Evolutionary conservation across 2,888 invertebrate genomes (phyloP).

Genomic region (Dinocampus coccinellae): DNA sequence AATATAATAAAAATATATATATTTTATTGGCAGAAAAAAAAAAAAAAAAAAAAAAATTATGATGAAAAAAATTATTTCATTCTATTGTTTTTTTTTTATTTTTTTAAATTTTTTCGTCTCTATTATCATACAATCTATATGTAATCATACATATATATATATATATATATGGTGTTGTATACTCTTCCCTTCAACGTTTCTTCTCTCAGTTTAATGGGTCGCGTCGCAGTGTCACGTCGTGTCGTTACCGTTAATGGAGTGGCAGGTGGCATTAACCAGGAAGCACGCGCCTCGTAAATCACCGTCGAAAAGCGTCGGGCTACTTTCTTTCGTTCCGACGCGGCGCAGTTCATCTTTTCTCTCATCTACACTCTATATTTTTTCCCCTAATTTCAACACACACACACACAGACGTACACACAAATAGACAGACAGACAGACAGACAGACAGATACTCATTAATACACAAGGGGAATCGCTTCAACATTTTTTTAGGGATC

Average conservation of each 20-base stretch:
- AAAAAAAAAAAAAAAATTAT: neutral
- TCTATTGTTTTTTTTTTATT: neutral
- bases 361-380: neutral
- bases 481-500: neutral
- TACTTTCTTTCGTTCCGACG: neutral
- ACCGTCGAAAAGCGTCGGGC: conserved; percentile 17
- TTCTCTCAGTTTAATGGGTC: conserved; percentile 28
- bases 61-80: conserved; percentile 8
- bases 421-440: too few species aligned
- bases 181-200: neutral
- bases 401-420: neutral
- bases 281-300: conserved; percentile 32
- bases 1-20: neutral
- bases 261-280: conserved; percentile 31
- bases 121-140: neutral
- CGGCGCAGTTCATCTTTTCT: neutral
- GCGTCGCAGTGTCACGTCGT: conserved; percentile 30
- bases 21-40: neutral
- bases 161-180: neutral
- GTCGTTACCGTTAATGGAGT: conserved; percentile 34
- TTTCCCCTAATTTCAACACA: neutral
- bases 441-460: neutral
- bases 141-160: neutral
- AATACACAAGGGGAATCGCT: neutral
- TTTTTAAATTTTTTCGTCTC: too few species aligned